These are phyloP conservation scores for Helobdella robusta DNA, from an alignment of 2,888 invertebrate genomes.

Conservation along the genomic window DNA sequence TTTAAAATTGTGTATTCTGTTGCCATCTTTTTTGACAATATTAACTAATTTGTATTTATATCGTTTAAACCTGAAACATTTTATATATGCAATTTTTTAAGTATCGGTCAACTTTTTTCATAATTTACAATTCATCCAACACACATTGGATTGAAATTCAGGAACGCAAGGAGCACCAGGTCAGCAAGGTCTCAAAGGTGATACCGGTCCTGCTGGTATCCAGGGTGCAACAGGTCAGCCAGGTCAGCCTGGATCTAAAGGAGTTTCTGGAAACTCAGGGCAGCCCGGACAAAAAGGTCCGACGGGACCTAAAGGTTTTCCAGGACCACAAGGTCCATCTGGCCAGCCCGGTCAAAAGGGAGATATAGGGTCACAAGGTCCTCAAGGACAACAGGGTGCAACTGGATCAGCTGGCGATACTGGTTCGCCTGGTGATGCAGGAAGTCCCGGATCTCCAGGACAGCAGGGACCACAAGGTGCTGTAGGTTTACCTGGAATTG, in stretches of 20 bases:
- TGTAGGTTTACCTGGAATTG: conserved; percentile 27
- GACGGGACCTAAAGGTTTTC: conserved; percentile 24
- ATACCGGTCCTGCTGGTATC: conserved; percentile 3
- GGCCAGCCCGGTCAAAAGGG: conserved; percentile 28
- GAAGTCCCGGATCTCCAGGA: conserved; percentile 7
- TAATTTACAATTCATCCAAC: no score
- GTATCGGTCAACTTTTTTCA: no score
- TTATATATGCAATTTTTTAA: no score
- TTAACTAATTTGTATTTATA: no score
- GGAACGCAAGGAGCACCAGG: conserved; percentile 15
- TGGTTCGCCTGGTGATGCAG: conserved; percentile 22
- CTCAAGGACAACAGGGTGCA: conserved; percentile 24
- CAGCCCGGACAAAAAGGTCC: conserved; percentile 7
- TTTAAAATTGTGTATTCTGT: no score
- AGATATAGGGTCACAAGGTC: conserved; percentile 24
- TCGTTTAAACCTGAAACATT: no score
- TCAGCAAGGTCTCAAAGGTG: conserved; percentile 4
- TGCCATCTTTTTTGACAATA: no score
- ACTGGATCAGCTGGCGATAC: conserved; percentile 24
- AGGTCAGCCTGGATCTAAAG: conserved; percentile 35
- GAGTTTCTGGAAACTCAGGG: conserved; percentile 19
- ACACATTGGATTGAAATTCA: no score
- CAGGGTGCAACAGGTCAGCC: conserved; percentile 14
- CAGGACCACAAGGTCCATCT: conserved; percentile 23
- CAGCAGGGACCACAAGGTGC: conserved; percentile 24